Base-by-base conservation (phyloP, 2,888 invertebrate genomes). In the Lysandra coridon region DNA sequence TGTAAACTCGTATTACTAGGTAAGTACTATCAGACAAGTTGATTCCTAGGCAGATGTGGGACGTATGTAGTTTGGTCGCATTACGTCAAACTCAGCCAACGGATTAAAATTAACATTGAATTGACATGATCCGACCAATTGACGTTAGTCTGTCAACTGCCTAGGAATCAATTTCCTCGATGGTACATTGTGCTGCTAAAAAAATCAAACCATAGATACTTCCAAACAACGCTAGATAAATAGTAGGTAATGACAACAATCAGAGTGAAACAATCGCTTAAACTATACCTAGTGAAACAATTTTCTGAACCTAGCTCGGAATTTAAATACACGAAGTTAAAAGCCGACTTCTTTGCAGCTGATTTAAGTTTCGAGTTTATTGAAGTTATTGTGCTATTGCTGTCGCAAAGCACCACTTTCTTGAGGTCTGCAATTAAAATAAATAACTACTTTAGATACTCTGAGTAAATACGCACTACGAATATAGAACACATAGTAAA, bases 361-460 rank as follows among this genome's bases (percentile, higher is more conserved):
- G 69, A 69, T 37, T 69, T 69, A 69, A 17, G 14, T 69, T 69
- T 69, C 69, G 69, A 69, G 69, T 69, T 33, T 33, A 14, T 69
- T 69, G 69, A 69, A 69, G 69, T 37, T 37, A 69, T 37, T 69
- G 69, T 69, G 12, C 17, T 64, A 12, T 44, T 75, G 30, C n/a
- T 23, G 10, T 23, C 17, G 23, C 44, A 49, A 44, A 74, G 40
- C 23, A 5, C 40, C 4, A 14, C 23, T 74, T 23, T 10, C 40
- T 74, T 74, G 75, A n/a, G 73, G n/a, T 44, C 23, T 75, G n/a
- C 12, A 74, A 74, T 74, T 75, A 75, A 75, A 75, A 75, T 75
- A 49, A 44, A 75, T 44, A 49, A 49, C 75, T 75, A 75, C 49
- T 44, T 10, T 23, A 44, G 49, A 14, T 33, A 33, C 30, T 30